These are phyloP conservation scores for Anthopleura xanthogrammica DNA, from an alignment of 92 coral and sea anemone genomes.

Conservation along the genomic window DNA sequence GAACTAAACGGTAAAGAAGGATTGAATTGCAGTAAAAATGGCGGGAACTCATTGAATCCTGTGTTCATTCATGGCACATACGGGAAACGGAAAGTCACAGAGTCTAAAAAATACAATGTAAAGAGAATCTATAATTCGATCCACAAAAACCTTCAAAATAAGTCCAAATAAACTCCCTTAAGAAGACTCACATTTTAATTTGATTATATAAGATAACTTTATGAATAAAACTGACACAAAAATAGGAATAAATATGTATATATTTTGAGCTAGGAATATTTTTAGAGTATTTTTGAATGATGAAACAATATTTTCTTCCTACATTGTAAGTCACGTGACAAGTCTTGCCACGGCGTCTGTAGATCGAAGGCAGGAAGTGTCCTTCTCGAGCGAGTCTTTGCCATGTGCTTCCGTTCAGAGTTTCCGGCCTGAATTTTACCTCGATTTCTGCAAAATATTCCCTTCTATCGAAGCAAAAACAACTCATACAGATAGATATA, in stretches of 20 bases:
- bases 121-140: background rate
- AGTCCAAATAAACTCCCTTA: too few relatives aligned
- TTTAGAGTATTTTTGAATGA: background rate
- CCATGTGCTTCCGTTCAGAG: slow-evolving; percentile 96
- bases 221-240: too few relatives aligned
- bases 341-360: slow-evolving; percentile 60
- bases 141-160: background rate
- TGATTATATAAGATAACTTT: too few relatives aligned
- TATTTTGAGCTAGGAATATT: background rate
- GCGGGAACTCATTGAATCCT: slow-evolving; percentile 48
- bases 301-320: slow-evolving; percentile 31
- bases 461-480: slow-evolving; percentile 4
- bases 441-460: slow-evolving; percentile 45
- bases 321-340: slow-evolving; percentile 49
- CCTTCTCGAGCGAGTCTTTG: slow-evolving; percentile 46
- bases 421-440: slow-evolving; percentile 79
- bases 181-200: too few relatives aligned
- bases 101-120: background rate
- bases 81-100: slow-evolving; percentile 50
- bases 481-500: slow-evolving; percentile 5
- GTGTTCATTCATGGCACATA: slow-evolving; percentile 43
- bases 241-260: too few relatives aligned
- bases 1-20: background rate
- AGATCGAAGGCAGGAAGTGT: slow-evolving; percentile 88
- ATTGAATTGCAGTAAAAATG: slow-evolving; percentile 18